Base-by-base conservation (phyloP, 2,797 vertebrate genomes). In the Anguilla obscura region DNA sequence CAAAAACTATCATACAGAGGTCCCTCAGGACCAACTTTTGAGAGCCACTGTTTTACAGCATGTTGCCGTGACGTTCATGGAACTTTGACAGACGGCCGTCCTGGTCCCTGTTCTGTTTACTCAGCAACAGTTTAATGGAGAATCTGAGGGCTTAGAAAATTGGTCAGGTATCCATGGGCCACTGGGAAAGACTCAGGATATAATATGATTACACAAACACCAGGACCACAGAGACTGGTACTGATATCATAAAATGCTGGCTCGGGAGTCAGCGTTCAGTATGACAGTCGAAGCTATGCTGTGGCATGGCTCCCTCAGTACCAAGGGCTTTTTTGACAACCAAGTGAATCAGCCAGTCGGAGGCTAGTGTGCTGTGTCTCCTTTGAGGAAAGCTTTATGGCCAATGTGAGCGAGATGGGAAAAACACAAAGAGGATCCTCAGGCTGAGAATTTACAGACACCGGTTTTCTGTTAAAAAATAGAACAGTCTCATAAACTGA, bases 191-290 rank as follows among this genome's bases (percentile, higher is more conserved):
- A 60, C 52, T 50, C 56, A 33, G 83, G 66, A 3, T 21, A 40
- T 60, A 50, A 16, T 40, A 24, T 10, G 45, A 88, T 89, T 63
- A 50, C 63, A 85, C 87, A 88, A 90, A 88, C 87, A 71, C 30
- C 10, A 14, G 76, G 27, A 58, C 74, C 27, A 4, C 3, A 21
- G 2, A 33, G 54, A 60, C 74, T 87, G 33, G 36, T 80, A 83
- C 33, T 3, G 40, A 1, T 40, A 33, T 79, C 74, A 79, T 10
- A 58, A 24, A 60, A 30, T 8, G 56, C 14, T 12, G 5, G 3
- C 50, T 21, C 3, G 2, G 14, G 52, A 85, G n/a, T 5, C 3
- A 63, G 30, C 10, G 16, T 18, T 33, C 54, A 5, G 21, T 58
- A 8, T 24, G n/a, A 24, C 40, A 30, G 36, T 71, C 3, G 10